Percentiles rank a stretch among this genome's conserved stretches.
Evolutionary conservation across 2,113 vertebrate genomes (phyloP).

Genomic region (Hippocampus barbouri): DNA sequence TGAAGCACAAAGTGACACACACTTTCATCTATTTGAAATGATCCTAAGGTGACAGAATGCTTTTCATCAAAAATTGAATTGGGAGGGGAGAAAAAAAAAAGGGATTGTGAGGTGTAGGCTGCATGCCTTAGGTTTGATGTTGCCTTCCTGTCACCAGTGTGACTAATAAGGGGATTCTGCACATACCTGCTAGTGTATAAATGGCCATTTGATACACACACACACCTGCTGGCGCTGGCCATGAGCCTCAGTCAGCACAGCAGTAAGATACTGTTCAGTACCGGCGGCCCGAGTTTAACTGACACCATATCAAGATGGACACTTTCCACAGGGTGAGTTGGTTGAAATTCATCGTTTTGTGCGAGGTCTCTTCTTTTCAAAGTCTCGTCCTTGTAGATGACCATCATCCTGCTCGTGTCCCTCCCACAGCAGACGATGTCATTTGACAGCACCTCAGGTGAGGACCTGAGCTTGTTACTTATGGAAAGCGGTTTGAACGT

Average conservation of each 20-base stretch:
- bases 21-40: slow-evolving; percentile 33
- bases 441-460: slow-evolving; percentile 61
- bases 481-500: neutral
- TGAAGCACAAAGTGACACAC: neutral
- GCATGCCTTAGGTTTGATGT: slow-evolving; percentile 68
- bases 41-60: slow-evolving; percentile 29
- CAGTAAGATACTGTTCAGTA: neutral
- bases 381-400: slow-evolving; percentile 47
- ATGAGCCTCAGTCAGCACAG: slow-evolving; percentile 20
- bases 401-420: slow-evolving; percentile 39
- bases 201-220: slow-evolving; percentile 43
- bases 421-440: slow-evolving; percentile 38
- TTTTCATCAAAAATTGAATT: slow-evolving; percentile 58
- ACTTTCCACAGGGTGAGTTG: slow-evolving; percentile 53
- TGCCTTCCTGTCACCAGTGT: slow-evolving; percentile 66
- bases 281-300: slow-evolving; percentile 3
- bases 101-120: slow-evolving; percentile 41
- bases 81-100: slow-evolving; percentile 4
- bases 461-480: slow-evolving; percentile 13
- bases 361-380: neutral
- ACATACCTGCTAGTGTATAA: slow-evolving; percentile 74
- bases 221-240: slow-evolving; percentile 26
- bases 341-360: slow-evolving; percentile 1
- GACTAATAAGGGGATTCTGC: slow-evolving; percentile 76
- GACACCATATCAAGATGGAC: slow-evolving; percentile 34